These are phyloP conservation scores for Mactra quadrangularis DNA, from an alignment of 1,140 invertebrate genomes.

Conservation along the genomic window DNA sequence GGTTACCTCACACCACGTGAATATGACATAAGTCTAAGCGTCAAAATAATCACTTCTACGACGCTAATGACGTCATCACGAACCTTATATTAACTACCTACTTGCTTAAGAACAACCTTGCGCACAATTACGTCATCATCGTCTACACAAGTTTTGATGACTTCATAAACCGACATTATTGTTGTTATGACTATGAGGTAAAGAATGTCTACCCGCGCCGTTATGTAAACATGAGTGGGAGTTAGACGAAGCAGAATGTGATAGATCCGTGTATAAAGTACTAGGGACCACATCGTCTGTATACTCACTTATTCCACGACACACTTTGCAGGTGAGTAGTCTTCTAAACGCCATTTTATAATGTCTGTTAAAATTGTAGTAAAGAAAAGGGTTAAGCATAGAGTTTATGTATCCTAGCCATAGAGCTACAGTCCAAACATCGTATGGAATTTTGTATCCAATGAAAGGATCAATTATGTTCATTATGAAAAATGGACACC, in stretches of 20 bases:
- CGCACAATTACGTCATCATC: no score
- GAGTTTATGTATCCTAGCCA: conserved; percentile 95
- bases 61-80: no score
- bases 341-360: conserved; percentile 93
- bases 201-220: conserved; percentile 28
- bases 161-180: conserved; percentile 56
- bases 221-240: conserved; percentile 55
- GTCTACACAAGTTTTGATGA: no score
- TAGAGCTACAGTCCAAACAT: conserved; percentile 76
- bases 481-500: conserved; percentile 83
- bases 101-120: no score
- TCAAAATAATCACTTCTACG: no score
- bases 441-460: conserved; percentile 77
- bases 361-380: conserved; percentile 95
- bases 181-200: conserved; percentile 41
- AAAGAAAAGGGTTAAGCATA: conserved; percentile 91
- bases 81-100: no score
- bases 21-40: no score
- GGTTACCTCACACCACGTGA: no score
- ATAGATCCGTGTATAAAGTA: conserved; percentile 54
- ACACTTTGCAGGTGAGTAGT: conserved; percentile 77
- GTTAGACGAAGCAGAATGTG: conserved; percentile 48
- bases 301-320: conserved; percentile 76
- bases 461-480: conserved; percentile 81
- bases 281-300: conserved; percentile 70